These are phyloP conservation scores for Emydura subglobosa DNA, from an alignment of 2,113 vertebrate genomes.

Conservation along the genomic window DNA sequence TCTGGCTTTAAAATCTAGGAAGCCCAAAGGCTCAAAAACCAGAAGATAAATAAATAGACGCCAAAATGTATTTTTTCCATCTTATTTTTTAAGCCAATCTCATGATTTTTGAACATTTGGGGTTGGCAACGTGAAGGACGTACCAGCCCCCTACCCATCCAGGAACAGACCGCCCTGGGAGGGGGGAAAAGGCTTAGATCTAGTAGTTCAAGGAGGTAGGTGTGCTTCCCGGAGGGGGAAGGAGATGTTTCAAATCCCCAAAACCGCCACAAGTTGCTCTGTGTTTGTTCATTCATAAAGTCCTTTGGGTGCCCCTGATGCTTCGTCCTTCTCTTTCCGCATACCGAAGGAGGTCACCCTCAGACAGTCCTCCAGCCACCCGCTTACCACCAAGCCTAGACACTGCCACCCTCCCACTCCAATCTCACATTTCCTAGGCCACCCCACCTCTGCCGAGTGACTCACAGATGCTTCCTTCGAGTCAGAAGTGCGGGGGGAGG, in stretches of 20 bases:
- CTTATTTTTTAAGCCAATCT: neutral
- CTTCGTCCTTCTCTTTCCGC: neutral
- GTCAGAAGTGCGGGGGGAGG: neutral
- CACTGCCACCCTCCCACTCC: accelerated
- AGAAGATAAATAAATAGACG: neutral
- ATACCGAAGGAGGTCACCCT: conserved; percentile 26
- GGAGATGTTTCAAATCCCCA: neutral
- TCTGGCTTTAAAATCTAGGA: neutral
- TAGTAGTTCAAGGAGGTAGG: neutral
- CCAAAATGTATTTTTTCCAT: neutral
- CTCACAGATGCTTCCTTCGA: neutral
- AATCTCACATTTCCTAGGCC: neutral
- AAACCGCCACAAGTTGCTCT: neutral
- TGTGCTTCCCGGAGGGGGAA: neutral
- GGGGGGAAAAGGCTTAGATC: neutral
- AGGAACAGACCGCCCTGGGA: neutral
- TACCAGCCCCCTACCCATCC: neutral
- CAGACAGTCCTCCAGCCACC: neutral
- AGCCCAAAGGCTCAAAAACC: neutral
- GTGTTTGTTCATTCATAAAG: neutral
- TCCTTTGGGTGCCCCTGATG: neutral
- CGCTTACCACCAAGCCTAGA: neutral
- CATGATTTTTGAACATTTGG: neutral
- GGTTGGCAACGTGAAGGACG: neutral
- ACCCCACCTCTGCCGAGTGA: neutral